A percentile compares a stretch with the other conserved stretches of the same genome.
These are phyloP conservation scores for Trichonephila clavata DNA, from an alignment of 1,140 invertebrate species.

Conservation along the genomic window DNA sequence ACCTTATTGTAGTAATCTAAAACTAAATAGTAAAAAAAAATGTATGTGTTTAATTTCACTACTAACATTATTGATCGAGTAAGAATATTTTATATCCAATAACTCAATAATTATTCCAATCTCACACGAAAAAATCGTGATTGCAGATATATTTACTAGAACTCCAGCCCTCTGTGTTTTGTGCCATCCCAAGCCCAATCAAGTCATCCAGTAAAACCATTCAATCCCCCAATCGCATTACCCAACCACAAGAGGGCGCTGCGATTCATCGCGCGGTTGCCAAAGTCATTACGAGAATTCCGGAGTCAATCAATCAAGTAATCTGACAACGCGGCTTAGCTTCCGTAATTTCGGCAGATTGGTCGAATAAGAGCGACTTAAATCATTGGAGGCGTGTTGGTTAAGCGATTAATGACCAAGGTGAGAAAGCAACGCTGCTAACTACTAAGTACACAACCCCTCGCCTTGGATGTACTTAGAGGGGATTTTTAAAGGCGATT, in stretches of 20 bases:
- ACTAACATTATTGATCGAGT: no score
- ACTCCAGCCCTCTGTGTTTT: background rate
- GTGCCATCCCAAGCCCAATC: no score
- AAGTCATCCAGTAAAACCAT: background rate
- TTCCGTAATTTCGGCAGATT: slow-evolving; percentile 17
- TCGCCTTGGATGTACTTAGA: background rate
- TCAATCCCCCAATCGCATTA: background rate
- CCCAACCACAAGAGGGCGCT: slow-evolving; percentile 1
- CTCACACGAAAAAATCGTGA: background rate
- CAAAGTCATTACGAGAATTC: slow-evolving; percentile 13
- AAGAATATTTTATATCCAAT: no score
- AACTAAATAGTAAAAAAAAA: no score
- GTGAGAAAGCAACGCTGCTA: background rate
- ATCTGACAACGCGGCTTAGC: slow-evolving; percentile 25
- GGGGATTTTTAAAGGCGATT: background rate
- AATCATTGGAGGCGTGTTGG: background rate
- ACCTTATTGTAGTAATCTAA: no score
- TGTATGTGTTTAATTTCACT: no score
- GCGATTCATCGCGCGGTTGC: slow-evolving; percentile 14
- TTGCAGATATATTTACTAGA: background rate
- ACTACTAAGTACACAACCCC: no score
- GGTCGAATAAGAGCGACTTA: slow-evolving; percentile 17
- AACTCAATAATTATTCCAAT: background rate
- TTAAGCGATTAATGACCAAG: background rate
- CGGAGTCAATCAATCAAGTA: slow-evolving; percentile 23